Evolutionary conservation across 2,113 vertebrate genomes (phyloP), one percentile per base, ranked within the genome.

Genomic region (Cryptoleucopteryx plumbea): DNA sequence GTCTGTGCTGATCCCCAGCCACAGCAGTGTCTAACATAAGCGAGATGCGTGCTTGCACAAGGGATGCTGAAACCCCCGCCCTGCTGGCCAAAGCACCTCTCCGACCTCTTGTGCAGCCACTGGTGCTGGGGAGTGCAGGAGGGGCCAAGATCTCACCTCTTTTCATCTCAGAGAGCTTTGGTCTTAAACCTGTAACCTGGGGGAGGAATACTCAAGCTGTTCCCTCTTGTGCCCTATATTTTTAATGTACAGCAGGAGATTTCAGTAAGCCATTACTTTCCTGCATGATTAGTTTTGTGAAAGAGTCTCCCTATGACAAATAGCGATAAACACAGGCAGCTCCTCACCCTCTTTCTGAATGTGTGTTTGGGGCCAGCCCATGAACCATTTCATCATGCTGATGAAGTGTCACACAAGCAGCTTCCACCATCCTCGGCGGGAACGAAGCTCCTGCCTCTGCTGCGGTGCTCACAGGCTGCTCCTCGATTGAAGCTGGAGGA

Each of bases 21-120:
- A 29, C 55, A 82, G 71, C 38, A 62, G 45, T 9, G 11, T 13
- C 26, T 26, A 29, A 52, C 6, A 4, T 15, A 43, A 89, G 38
- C 0, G 1, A 48, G 36, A 78, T 1, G 4, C 16, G 16, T 0
- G 2, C 18, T 78, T 53, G 68, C 59, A 59, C 1, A 6, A 80
- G 58, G 1, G 0, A 32, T 11, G 36, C 70, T 66, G 74, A 68
- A 61, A 59, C n/a, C 62, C 36, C 43, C 79, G 53, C 16, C 59
- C 17, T 45, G 38, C 42, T 38, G 66, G 32, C 25, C 67, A 86
- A 62, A 77, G 20, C 45, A 58, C 9, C 48, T 85, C 74, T 66
- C 34, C 0, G 4, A 22, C 43, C 47, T 90, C 56, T 65, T 80
- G 34, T n/a, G 58, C 52, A 85, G 81, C 21, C 8, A 1, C 48